Base-by-base conservation (phyloP, 1,140 invertebrate species). In the Drosophila parvula region DNA sequence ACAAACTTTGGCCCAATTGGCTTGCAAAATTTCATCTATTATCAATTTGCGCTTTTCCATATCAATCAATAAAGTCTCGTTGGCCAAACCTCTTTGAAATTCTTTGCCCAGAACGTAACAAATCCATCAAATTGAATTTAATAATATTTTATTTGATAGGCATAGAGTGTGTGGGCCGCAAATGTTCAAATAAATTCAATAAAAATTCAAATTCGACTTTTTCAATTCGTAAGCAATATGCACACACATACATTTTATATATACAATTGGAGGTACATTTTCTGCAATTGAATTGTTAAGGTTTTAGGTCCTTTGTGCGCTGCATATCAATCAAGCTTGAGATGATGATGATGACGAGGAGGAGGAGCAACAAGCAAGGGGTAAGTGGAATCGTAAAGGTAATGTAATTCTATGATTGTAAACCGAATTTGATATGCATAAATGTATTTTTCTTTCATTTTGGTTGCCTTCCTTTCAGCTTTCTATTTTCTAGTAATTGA, bases 51-150 rank as follows among this genome's bases (percentile, higher is more conserved):
- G 28, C 51, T 41, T 71, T 45, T 18, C 18, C 27, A 38, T 12
- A 14, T 45, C 34, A 69, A 69, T 70, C 68, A 47, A 70, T n/a
- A 58, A 28, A n/a, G 34, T 16, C 14, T 14, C 8, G 4, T 16
- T 5, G 14, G 18, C 27, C 10, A 38, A 40, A 3, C 11, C 11
- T 32, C 7, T 10, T 50, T 5, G 16, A 69, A 70, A 18, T 70
- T 48, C 68, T 57, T 53, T 38, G 30, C 8, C 38, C 28, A 28
- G 30, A 57, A 18, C 44, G 45, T 48, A 62, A 32, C 73, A 75
- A 75, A 75, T 75, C 71, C 70, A 74, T 75, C 70, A 75, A 75
- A 64, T 64, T 74, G 41, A 75, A 75, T 75, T 75, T 75, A 75
- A 74, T 75, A 74, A 75, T 75, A 75, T 75, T 57, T 74, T 43